phyloP scores from a whole-genome alignment of 2,888 invertebrate genomes.

The Scelioninae gen. 1 region DNA sequence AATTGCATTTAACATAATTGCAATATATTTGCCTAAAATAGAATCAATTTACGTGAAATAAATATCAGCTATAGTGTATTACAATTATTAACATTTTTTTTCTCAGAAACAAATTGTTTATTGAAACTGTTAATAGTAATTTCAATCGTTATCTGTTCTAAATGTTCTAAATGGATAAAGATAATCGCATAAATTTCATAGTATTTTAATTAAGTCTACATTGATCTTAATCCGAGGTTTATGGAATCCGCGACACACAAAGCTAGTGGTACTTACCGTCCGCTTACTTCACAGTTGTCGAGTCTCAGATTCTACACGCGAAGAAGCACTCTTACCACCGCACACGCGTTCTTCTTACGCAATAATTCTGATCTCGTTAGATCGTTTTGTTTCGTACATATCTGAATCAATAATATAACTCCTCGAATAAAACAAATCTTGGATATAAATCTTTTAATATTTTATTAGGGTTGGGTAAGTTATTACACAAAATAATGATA shows the following conservation, averaged over 20 bases:
- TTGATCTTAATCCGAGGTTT: constrained; percentile 37
- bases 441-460: no score
- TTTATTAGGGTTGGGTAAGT: no score
- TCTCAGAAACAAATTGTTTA: no score
- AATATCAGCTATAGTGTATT: no score
- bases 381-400: constrained; percentile 49
- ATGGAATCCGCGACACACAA: constrained; percentile 52
- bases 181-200: background rate
- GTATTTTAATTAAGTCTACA: constrained; percentile 26
- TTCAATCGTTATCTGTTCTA: background rate
- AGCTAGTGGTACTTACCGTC: constrained; percentile 55
- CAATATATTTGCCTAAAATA: no score
- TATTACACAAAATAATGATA: no score
- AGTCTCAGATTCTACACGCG: constrained; percentile 64
- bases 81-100: no score
- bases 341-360: constrained; percentile 64
- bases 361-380: constrained; percentile 65
- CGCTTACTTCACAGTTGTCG: constrained; percentile 62
- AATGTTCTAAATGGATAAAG: background rate
- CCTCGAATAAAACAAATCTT: no score
- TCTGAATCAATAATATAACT: no score
- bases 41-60: no score
- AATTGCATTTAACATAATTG: no score
- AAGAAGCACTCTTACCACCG: constrained; percentile 39
- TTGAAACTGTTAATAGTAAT: background rate